phyloP scores from a whole-genome alignment of 2,888 invertebrate genomes.

The Minunthozetes semirufus region DNA sequence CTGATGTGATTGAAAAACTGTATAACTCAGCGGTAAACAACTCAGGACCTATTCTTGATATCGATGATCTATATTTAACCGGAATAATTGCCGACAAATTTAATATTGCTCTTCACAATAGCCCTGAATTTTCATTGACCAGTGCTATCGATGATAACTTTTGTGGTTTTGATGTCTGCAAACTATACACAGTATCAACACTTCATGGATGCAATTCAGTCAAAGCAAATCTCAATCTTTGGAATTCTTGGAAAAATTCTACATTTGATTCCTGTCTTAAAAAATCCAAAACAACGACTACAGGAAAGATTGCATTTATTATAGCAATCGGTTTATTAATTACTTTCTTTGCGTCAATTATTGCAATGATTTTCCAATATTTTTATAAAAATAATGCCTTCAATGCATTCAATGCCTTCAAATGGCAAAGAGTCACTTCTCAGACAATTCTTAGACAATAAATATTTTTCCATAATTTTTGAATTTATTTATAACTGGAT shows the following conservation, averaged over 20 bases:
- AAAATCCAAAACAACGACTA: not conserved
- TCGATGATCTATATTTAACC: conserved; percentile 13
- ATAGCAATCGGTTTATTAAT: conserved; percentile 4
- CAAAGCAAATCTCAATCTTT: not conserved
- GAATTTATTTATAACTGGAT: too few relatives aligned
- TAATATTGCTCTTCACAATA: not conserved
- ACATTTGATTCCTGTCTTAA: conserved; percentile 9
- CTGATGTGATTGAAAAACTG: conserved; percentile 35
- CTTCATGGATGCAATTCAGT: conserved; percentile 14
- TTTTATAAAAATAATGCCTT: not conserved
- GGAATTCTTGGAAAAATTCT: not conserved
- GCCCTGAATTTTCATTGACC: not conserved
- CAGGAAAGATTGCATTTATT: not conserved
- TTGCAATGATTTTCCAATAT: not conserved
- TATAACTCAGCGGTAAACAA: conserved; percentile 39
- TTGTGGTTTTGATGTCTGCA: conserved; percentile 5
- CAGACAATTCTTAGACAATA: not conserved
- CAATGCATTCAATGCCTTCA: not conserved
- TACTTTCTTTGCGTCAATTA: not conserved
- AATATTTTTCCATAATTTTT: too few relatives aligned
- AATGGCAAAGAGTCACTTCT: not conserved
- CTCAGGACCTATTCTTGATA: conserved; percentile 22
- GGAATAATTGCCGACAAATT: not conserved
- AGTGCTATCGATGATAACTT: not conserved
- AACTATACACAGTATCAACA: not conserved